A percentile compares a stretch with the other conserved stretches of the same genome.
Evolutionary conservation across 2,888 invertebrate species (phyloP).

Genomic region (Pseudeuparius sepicola): DNA sequence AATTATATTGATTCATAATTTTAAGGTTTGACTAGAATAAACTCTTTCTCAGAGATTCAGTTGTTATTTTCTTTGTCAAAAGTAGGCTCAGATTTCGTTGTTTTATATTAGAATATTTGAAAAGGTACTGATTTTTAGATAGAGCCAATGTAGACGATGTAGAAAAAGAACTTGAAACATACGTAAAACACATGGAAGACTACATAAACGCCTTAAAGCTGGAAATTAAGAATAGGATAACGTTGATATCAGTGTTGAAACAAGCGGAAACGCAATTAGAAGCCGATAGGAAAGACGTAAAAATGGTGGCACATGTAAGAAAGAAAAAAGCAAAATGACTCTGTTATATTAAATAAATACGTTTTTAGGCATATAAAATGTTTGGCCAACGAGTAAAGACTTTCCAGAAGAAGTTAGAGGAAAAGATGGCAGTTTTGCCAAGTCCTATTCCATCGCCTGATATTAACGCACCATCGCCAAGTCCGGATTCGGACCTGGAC

Average conservation of each 20-base stretch:
- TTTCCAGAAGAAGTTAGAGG: constrained; percentile 77
- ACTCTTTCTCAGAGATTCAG: no score
- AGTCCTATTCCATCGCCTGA: constrained; percentile 62
- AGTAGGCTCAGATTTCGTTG: no score
- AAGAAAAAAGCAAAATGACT: constrained; percentile 1
- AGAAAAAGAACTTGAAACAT: constrained; percentile 77
- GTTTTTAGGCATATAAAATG: constrained; percentile 79
- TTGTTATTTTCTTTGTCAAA: no score
- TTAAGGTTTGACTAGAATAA: no score
- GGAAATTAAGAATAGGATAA: constrained; percentile 72
- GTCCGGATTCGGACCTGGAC: constrained; percentile 73
- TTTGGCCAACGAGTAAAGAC: constrained; percentile 82
- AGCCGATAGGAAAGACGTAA: constrained; percentile 86
- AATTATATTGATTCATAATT: no score
- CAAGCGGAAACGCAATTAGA: constrained; percentile 81
- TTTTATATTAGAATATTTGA: no score
- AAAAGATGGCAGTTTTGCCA: constrained; percentile 60
- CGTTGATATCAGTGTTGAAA: constrained; percentile 65
- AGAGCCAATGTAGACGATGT: constrained; percentile 78
- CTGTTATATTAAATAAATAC: neutral
- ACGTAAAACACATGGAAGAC: constrained; percentile 66
- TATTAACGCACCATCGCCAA: constrained; percentile 62
- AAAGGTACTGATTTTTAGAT: no score
- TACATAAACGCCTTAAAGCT: constrained; percentile 71
- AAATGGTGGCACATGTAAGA: constrained; percentile 88